Base-by-base conservation (phyloP, 2,888 invertebrate species). In the Andrena flavipes region DNA sequence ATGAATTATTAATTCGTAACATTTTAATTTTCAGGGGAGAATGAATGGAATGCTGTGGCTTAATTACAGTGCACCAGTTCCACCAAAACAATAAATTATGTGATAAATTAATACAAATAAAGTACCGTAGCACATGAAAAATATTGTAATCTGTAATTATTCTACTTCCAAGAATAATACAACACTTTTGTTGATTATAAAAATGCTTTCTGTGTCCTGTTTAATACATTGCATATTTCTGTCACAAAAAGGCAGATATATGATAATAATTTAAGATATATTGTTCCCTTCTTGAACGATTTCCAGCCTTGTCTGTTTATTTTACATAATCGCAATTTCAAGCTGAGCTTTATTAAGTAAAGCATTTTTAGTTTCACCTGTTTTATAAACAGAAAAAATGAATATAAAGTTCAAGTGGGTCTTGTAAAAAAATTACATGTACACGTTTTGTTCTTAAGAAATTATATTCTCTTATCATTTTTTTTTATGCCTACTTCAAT, bases 21-120 rank as follows among this genome's bases (percentile, higher is more conserved):
- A 69, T 56, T 63, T 51, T 13, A 71, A 54, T 49, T 83, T 83
- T 71, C 51, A 83, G 83, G 83, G 73, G 26, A 70, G 60, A 33
- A 1, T 0, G 8, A 71, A 23, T 51, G 74, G 67, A 42, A 0
- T 8, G 0, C 49, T 83, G 1, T 83, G 78, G 75, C 70, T 83
- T 30, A 82, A 82, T 8, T 83, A 2, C 5, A 0, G 0, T 1
- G 1, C 70, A 13, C 83, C 83, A 59, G 7, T 0, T n/a, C 73
- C 85, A 42, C 42, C 42, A 29, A 67, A 54, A 48, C 6, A 62
- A 35, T 74, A 74, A n/a, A 7, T n/a, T 29, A 1, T 56, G 49
- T 63, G 8, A 51, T 63, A 67, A 70, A 60, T 16, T 26, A 20
- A 77, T 65, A 62, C 54, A 72, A 59, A 56, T 81, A 64, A 76